Percentiles rank a stretch among this genome's conserved stretches.
These are phyloP conservation scores for Cantharis rustica DNA, from an alignment of 2,888 invertebrate genomes.

Conservation along the genomic window DNA sequence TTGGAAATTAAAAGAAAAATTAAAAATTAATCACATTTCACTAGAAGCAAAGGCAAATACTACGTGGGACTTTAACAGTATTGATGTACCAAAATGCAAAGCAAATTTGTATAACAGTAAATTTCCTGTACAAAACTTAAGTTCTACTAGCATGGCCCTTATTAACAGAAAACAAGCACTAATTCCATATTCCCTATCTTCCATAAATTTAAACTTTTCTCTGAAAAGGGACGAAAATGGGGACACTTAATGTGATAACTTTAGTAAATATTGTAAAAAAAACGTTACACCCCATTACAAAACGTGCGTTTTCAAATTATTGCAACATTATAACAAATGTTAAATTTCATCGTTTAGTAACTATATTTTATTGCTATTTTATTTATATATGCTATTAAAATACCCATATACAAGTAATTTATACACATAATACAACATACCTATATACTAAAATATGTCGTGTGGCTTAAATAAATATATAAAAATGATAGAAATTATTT, in stretches of 20 bases:
- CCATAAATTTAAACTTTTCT: not conserved
- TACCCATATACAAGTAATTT: not conserved
- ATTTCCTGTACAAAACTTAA: slow-evolving; percentile 14
- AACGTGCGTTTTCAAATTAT: not conserved
- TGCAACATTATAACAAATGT: not conserved
- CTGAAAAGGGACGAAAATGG: not conserved
- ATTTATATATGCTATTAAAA: not conserved
- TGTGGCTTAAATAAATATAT: not conserved
- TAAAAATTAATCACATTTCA: slow-evolving; percentile 19
- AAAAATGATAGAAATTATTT: not conserved
- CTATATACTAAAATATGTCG: not conserved
- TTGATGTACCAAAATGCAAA: slow-evolving; percentile 57
- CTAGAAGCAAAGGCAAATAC: slow-evolving; percentile 5
- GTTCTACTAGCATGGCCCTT: not conserved
- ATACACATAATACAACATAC: not conserved
- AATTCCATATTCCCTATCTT: slow-evolving; percentile 14
- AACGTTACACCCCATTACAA: not conserved
- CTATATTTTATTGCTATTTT: not conserved
- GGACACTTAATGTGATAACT: not conserved
- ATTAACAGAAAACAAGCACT: slow-evolving; percentile 16
- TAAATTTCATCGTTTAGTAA: not conserved
- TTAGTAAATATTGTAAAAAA: not conserved
- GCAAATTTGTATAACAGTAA: slow-evolving; percentile 31
- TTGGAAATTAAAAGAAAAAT: slow-evolving; percentile 38
- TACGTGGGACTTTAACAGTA: slow-evolving; percentile 63